Evolutionary conservation across 2,888 invertebrate species (phyloP), one percentile per base, ranked within the genome.

Genomic region (Sesamia inferens): DNA sequence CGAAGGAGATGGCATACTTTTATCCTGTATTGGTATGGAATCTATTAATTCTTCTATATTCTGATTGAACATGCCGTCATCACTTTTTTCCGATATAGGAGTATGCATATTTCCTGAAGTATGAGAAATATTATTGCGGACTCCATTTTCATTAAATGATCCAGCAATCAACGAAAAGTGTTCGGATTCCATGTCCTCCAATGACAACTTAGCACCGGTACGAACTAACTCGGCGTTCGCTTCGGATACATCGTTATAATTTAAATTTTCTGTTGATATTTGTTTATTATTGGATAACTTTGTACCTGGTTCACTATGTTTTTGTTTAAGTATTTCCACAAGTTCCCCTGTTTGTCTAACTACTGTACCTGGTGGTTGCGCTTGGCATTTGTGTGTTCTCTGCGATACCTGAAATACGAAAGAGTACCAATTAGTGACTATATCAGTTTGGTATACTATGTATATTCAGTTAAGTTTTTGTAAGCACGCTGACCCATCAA

Each of bases 311-410:
- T 89, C 88, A 67, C 76, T 84, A 65, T 94, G 90, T 88, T 95
- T 95, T 84, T 93, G 93, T 85, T 95, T 95, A 8, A 96, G 89
- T 88, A 96, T 96, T 88, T 96, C 96, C 22, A 96, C 92, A 7
- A 97, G 92, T 79, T 96, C 95, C 24, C 95, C 94, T 58, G 93
- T 90, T 90, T 95, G 96, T 44, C 97, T 91, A 3, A 96, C 91
- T 2, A 97, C 97, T 22, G 95, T 96, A 22, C 97, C 97, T 51
- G 97, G 97, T 70, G 97, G 97, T 88, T 97, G 97, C 5, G 95
- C 95, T 76, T 97, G 96, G 89, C 98, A 98, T 93, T 98, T 98
- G 88, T 98, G 98, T 6, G 98, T 98, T 88, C 98, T 96, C 91
- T 98, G 98, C 68, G 98, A 98, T 14, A 98, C 98, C 97, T 97